phyloP scores from a whole-genome alignment of 1,140 invertebrate species.

The Drosophila tristis region DNA sequence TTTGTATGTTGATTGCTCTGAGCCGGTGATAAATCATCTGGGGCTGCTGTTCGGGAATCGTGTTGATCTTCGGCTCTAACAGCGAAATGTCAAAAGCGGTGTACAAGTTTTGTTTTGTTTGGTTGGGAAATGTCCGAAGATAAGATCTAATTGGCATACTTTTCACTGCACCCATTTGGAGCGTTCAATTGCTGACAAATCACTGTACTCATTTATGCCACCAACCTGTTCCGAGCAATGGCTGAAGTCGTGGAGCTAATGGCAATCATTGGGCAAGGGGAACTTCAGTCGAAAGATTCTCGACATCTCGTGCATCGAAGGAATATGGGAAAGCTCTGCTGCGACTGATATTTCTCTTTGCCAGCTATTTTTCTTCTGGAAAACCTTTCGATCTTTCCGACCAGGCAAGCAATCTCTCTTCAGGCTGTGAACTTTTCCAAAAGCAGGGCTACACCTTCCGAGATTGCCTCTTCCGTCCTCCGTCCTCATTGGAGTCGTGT shows the following conservation, averaged over 20 bases:
- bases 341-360: too few relatives aligned
- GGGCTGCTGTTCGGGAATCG: constrained; percentile 52
- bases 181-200: constrained; percentile 51
- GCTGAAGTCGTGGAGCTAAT: too few relatives aligned
- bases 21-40: constrained; percentile 65
- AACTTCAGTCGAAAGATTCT: too few relatives aligned
- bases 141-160: constrained; percentile 51
- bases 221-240: constrained; percentile 1
- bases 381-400: constrained; percentile 22
- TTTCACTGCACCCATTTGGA: constrained; percentile 44
- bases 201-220: constrained; percentile 28
- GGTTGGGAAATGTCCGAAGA: constrained; percentile 35
- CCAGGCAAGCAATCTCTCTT: neutral
- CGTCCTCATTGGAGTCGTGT: constrained; percentile 14
- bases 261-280: too few relatives aligned
- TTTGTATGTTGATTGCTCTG: constrained; percentile 63
- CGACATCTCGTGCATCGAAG: too few relatives aligned
- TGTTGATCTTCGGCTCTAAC: constrained; percentile 58
- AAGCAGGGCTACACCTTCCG: constrained; percentile 28
- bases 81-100: constrained; percentile 56
- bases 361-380: too few relatives aligned
- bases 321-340: too few relatives aligned
- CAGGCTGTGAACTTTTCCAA: constrained; percentile 39
- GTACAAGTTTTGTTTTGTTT: constrained; percentile 32
- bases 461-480: neutral